Conservation (phyloP, 2,888 invertebrate genomes). For the Pemphredon lugubris region DNA sequence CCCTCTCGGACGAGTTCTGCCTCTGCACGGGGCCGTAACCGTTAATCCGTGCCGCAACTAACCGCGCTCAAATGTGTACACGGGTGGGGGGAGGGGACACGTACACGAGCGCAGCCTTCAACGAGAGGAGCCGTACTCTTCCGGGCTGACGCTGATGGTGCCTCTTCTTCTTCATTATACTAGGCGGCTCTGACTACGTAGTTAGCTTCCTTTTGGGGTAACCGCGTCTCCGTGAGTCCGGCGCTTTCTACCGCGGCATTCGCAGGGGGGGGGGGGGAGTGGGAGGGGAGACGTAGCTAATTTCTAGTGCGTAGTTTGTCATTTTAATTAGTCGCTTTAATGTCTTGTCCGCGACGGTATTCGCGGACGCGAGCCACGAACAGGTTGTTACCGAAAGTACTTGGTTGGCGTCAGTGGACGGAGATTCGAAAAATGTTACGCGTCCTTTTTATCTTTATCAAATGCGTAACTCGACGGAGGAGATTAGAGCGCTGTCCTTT, state of each 20-base stretch:
- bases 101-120: constrained; percentile 34
- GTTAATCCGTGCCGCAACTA: constrained; percentile 67
- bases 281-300: constrained; percentile 34
- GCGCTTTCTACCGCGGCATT: constrained; percentile 32
- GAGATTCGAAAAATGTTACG: no score
- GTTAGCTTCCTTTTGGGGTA: constrained; percentile 42
- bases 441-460: no score
- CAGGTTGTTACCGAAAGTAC: constrained; percentile 32
- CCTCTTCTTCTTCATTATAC: constrained; percentile 60
- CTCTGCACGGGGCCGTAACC: constrained; percentile 55
- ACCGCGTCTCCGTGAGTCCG: constrained; percentile 18
- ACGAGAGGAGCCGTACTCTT: constrained; percentile 36
- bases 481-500: no score
- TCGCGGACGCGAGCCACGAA: constrained; percentile 30
- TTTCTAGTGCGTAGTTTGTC: constrained; percentile 54
- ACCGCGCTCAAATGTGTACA: constrained; percentile 60
- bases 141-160: constrained; percentile 36
- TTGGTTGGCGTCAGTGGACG: no score
- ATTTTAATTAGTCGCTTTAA: constrained; percentile 61
- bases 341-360: constrained; percentile 43
- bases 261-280: neutral
- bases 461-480: no score
- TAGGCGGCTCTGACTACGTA: constrained; percentile 36
- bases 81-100: no score
- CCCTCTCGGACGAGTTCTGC: constrained; percentile 11